Evolutionary conservation across 2,888 invertebrate species (phyloP).

Genomic region (Sphaerophoria taeniata): DNA sequence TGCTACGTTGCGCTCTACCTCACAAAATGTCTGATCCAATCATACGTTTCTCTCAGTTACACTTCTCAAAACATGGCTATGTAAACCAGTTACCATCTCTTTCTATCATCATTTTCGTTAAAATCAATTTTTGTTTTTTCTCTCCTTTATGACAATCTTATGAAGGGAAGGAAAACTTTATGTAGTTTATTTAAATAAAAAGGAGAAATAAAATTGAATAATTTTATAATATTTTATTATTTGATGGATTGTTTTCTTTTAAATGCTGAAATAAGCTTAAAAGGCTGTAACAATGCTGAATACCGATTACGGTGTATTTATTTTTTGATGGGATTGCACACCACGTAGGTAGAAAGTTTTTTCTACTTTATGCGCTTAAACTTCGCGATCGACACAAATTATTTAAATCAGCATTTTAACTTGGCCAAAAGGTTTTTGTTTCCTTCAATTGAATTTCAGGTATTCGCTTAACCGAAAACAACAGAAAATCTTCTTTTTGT

Average conservation of each 20-base stretch:
- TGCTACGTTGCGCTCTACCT: slow-evolving; percentile 52
- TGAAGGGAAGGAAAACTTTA: slow-evolving; percentile 48
- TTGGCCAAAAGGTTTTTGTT: slow-evolving; percentile 3
- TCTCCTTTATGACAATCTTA: slow-evolving; percentile 46
- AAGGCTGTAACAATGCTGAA: slow-evolving; percentile 14
- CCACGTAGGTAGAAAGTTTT: slow-evolving; percentile 73
- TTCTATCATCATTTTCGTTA: slow-evolving; percentile 67
- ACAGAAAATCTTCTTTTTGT: neutral
- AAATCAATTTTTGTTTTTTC: slow-evolving; percentile 66
- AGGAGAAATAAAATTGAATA: slow-evolving; percentile 29
- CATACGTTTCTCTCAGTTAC: slow-evolving; percentile 58
- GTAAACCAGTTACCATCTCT: slow-evolving; percentile 33
- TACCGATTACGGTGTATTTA: neutral
- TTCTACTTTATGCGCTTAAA: slow-evolving; percentile 48
- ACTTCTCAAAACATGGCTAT: slow-evolving; percentile 19
- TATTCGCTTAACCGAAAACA: neutral
- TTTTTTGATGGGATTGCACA: slow-evolving; percentile 45
- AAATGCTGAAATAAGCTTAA: slow-evolving; percentile 3
- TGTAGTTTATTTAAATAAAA: slow-evolving; percentile 37
- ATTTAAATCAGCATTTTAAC: slow-evolving; percentile 1
- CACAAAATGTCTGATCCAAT: slow-evolving; percentile 68
- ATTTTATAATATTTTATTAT: slow-evolving; percentile 23
- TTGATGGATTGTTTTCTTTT: neutral
- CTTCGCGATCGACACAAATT: slow-evolving; percentile 24
- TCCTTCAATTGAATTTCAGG: neutral